Evolutionary conservation across 2,888 invertebrate species (phyloP), one percentile per base, ranked within the genome.

Genomic region (Drosophila mayaguana): DNA sequence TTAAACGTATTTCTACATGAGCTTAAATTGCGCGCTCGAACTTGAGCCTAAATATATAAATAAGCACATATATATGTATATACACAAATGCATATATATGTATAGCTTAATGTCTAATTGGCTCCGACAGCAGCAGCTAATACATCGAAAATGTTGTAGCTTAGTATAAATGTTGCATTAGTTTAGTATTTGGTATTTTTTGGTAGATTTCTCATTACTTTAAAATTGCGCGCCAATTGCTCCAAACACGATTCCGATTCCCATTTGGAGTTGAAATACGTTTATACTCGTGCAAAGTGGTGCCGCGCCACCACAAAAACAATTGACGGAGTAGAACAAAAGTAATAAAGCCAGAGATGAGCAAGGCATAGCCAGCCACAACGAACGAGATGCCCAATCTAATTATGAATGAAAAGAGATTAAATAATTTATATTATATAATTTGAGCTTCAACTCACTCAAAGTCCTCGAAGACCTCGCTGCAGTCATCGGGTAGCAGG

Each of bases 401-500:
- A 38, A 8, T 32, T 2, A 2, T 12, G 25, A 94, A 94, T 2
- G 36, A 64, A 59, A 67, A 50, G 14, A 50, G 6, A 12, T 16
- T 1, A 42, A 12, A 8, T 18, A 51, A 3, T 6, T 43, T 0
- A 28, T 9, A 2, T 1, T 22, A 22, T 0, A n/a, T 2, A 2
- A 22, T 3, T 34, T 18, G 1, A 22, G 34, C 18, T 7, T 2
- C 8, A 11, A 77, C 95, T 94, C 93, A 96, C 96, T 95, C 94
- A 85, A 95, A 95, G 84, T 97, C 95, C 91, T 95, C 95, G 92
- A 97, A 98, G 0, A 97, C 96, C 92, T 96, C 96, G 74, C 95
- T 95, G 92, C 98, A 98, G 91, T 97, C 96, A 89, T 96, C 96
- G 2, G 97, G 97, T 80, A 97, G 91, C 40, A 97, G 94, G 78